phyloP scores from a whole-genome alignment of 64 coral and sea anemone genomes.

The Dendronephthya gigantea region DNA sequence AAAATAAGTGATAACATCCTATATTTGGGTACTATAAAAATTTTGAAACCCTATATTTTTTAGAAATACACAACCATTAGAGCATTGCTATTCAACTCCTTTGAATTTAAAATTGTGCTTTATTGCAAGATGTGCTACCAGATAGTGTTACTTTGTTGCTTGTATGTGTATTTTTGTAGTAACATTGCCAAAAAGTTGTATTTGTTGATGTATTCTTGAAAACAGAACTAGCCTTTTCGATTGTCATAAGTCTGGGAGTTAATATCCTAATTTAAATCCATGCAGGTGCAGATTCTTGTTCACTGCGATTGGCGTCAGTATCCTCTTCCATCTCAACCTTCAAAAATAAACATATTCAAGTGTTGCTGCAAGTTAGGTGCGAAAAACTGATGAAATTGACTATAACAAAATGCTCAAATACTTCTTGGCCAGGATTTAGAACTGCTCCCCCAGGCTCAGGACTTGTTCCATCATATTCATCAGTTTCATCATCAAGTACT shows the following conservation, averaged over 20 bases:
- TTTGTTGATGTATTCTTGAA: too few relatives aligned
- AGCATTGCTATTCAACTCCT: too few relatives aligned
- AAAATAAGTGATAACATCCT: too few relatives aligned
- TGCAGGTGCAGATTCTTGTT: neutral
- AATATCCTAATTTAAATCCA: neutral
- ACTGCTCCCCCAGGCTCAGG: conserved; percentile 38
- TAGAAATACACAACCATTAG: too few relatives aligned
- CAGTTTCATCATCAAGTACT: conserved; percentile 86
- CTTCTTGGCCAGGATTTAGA: neutral
- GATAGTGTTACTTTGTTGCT: too few relatives aligned
- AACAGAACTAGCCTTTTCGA: neutral
- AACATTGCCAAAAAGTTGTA: too few relatives aligned
- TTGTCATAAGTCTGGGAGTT: neutral
- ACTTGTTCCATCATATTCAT: conserved; percentile 78
- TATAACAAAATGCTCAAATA: neutral
- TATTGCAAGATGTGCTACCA: too few relatives aligned
- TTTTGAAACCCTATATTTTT: too few relatives aligned
- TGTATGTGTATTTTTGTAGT: too few relatives aligned
- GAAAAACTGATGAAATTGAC: neutral
- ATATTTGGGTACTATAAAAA: too few relatives aligned
- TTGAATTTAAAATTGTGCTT: too few relatives aligned
- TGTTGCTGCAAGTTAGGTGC: too few relatives aligned
- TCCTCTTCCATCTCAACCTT: neutral
- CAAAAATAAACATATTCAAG: neutral
- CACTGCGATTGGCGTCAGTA: neutral